Conservation (phyloP, 2,797 vertebrate genomes). For the Trachops cirrhosus region DNA sequence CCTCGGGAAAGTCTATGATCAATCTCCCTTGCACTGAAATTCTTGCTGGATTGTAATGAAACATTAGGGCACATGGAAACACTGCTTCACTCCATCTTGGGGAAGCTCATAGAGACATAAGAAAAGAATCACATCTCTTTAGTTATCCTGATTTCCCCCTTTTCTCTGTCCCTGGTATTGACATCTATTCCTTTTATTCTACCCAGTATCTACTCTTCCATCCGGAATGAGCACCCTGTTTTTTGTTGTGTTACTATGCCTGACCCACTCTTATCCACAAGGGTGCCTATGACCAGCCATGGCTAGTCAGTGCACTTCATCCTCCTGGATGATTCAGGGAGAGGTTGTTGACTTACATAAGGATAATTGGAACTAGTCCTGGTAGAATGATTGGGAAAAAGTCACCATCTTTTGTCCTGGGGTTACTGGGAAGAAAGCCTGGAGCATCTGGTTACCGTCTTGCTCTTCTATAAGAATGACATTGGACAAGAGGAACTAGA, state of each 20-base stretch:
- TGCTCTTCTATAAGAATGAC: not conserved
- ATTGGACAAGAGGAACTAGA: not conserved
- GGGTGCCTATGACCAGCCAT: not conserved
- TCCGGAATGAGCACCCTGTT: not conserved
- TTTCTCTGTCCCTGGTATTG: not conserved
- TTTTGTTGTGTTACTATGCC: not conserved
- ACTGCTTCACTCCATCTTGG: not conserved
- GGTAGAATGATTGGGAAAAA: not conserved
- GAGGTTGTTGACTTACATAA: not conserved
- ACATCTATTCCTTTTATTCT: not conserved
- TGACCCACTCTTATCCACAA: not conserved
- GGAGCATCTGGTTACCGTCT: not conserved
- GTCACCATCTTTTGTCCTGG: not conserved
- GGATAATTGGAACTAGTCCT: not conserved
- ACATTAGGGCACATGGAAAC: not conserved
- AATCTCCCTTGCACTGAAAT: not conserved
- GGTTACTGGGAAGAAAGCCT: not conserved
- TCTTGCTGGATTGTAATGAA: conserved; percentile 21
- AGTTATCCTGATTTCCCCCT: not conserved
- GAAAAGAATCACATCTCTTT: not conserved
- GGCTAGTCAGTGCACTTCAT: not conserved
- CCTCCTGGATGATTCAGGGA: not conserved
- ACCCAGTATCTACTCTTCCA: not conserved
- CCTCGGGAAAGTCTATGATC: not conserved
- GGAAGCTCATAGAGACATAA: not conserved